Base-by-base conservation (phyloP, 2,888 invertebrate genomes). In the Rhagium mordax region DNA sequence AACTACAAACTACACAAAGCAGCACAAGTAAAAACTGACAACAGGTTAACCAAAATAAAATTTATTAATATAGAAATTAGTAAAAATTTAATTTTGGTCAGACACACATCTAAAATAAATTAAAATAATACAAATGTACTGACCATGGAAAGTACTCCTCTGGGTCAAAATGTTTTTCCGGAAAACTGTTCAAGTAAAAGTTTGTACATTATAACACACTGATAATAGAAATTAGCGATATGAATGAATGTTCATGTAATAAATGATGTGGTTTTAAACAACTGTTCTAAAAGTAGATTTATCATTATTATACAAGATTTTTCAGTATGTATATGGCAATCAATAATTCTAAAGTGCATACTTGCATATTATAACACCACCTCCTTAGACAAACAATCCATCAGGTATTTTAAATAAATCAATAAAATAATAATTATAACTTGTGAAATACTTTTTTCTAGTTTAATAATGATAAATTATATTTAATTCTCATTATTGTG, bases 101-200 rank as follows among this genome's bases (percentile, higher is more conserved):
- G 20, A 21, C 15, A 24, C 66, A 67, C 47, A 57, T 47, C 27
- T 67, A 57, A n/a, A 47, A 18, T 57, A 57, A 55, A 67, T 57
- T 41, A 55, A 67, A 57, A 53, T 66, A 67, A 55, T 57, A 57
- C 57, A 57, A 67, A 60, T 71, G 77, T 93, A 93, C 93, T 93
- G 92, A 94, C 94, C 94, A 94, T 91, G 93, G 93, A 89, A 92
- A 91, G 91, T 92, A 93, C 89, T 93, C 93, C 92, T 93, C 91
- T 88, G 91, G 90, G 88, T 93, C 93, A 90, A 91, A 91, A 83
- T 90, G 88, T 90, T 94, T 94, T 91, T 93, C 93, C 93, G 93
- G 92, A 91, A 92, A 92, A 93, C 93, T 94, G 87, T 86, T 86
- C 81, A 92, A 89, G 78, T 81, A 81, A 80, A 82, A 74, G 67